Evolutionary conservation across 1,140 invertebrate species (phyloP).

Genomic region (Myzus persicae): DNA sequence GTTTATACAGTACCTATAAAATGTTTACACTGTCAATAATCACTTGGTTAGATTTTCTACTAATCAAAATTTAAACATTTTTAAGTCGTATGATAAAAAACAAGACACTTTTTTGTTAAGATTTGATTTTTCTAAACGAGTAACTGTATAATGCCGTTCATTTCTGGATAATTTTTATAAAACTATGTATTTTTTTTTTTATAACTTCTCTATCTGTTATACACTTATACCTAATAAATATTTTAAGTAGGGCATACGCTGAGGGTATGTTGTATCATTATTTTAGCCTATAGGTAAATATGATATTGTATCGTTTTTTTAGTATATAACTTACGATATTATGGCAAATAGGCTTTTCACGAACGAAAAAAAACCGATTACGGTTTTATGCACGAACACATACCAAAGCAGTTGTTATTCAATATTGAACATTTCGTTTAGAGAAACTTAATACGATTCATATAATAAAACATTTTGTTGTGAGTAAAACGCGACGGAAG

Average conservation of each 20-base stretch:
- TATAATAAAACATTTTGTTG: conserved; percentile 26
- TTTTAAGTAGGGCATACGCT: too few relatives aligned
- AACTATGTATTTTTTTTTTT: too few relatives aligned
- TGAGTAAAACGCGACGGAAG: neutral
- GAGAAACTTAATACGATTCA: neutral
- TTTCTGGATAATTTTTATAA: too few relatives aligned
- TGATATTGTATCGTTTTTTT: neutral
- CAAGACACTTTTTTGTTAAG: too few relatives aligned
- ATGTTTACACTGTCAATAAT: neutral
- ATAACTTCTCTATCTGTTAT: too few relatives aligned
- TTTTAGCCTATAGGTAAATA: neutral
- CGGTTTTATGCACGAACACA: neutral
- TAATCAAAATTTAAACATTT: too few relatives aligned
- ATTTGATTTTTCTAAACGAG: neutral
- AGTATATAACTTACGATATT: neutral
- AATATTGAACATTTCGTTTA: neutral
- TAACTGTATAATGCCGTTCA: too few relatives aligned
- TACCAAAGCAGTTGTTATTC: neutral
- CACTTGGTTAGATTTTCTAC: too few relatives aligned
- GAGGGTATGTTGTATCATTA: neutral
- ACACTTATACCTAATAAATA: too few relatives aligned
- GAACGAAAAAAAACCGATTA: neutral
- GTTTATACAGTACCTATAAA: too few relatives aligned
- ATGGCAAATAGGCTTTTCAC: neutral
- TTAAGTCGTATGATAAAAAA: too few relatives aligned